These are phyloP conservation scores for Naja naja DNA, from an alignment of 2,113 vertebrate genomes.

Conservation along the genomic window DNA sequence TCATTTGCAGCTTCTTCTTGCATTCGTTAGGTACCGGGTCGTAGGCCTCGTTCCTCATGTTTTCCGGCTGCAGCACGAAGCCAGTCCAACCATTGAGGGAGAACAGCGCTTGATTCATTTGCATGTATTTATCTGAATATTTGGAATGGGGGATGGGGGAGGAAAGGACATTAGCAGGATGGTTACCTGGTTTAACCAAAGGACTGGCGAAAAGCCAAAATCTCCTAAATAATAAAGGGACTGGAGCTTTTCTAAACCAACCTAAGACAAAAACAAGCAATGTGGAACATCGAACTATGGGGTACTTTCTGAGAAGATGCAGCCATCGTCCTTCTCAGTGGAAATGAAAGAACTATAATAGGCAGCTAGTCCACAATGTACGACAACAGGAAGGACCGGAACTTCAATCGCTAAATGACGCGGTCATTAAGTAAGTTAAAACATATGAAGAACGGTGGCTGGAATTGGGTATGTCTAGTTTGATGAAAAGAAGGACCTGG, in stretches of 20 bases:
- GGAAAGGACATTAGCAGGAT: neutral
- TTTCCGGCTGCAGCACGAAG: slow-evolving; percentile 91
- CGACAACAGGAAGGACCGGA: too few species aligned
- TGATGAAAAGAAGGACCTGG: too few species aligned
- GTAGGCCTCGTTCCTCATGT: slow-evolving; percentile 83
- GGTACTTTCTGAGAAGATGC: neutral
- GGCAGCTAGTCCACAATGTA: too few species aligned
- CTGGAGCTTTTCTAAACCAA: neutral
- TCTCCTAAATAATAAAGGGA: neutral
- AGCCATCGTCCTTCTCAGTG: neutral
- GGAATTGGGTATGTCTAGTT: too few species aligned
- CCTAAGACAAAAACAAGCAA: neutral
- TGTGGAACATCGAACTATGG: too few species aligned
- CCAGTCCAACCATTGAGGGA: slow-evolving; percentile 86
- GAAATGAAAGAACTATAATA: neutral
- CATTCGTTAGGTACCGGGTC: slow-evolving; percentile 77
- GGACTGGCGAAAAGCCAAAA: neutral
- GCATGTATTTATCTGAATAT: slow-evolving; percentile 88
- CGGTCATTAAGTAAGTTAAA: too few species aligned
- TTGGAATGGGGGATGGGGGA: neutral
- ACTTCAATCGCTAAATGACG: too few species aligned
- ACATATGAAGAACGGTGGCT: too few species aligned
- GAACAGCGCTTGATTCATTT: slow-evolving; percentile 91
- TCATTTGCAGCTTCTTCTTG: slow-evolving; percentile 76
- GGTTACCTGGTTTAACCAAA: neutral